A percentile compares a stretch with the other conserved stretches of the same genome.
These are phyloP conservation scores for Gymnopithys bicolor DNA, from an alignment of 2,797 vertebrate genomes.

Conservation along the genomic window DNA sequence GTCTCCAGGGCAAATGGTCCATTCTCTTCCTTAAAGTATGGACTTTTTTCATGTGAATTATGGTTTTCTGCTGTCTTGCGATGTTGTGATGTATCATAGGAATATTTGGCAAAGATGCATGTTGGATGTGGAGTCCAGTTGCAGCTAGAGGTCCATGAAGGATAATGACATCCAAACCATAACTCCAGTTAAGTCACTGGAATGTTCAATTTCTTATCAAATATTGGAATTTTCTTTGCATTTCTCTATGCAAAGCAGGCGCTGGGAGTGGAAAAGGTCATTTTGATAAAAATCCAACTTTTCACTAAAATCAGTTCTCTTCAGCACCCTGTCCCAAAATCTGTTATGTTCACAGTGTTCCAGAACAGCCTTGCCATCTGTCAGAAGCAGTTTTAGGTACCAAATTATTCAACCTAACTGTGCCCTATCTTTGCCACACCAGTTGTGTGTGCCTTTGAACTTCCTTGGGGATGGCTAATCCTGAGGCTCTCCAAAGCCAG, in stretches of 20 bases:
- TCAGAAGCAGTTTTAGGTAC: constrained; percentile 59
- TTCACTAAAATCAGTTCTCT: constrained; percentile 54
- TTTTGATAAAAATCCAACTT: constrained; percentile 53
- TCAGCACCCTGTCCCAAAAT: constrained; percentile 55
- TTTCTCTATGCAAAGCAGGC: constrained; percentile 37
- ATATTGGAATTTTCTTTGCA: background rate
- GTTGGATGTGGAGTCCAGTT: background rate
- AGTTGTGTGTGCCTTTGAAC: background rate
- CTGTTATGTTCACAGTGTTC: constrained; percentile 54
- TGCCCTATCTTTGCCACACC: background rate
- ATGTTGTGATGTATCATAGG: background rate
- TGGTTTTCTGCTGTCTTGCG: background rate
- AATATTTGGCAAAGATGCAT: background rate
- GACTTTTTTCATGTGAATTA: background rate
- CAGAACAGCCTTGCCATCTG: constrained; percentile 46
- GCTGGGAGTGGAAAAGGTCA: constrained; percentile 39
- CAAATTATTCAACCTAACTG: constrained; percentile 48
- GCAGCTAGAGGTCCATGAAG: background rate
- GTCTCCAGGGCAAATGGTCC: background rate
- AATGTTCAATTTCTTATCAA: background rate
- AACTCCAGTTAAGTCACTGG: background rate
- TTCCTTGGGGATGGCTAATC: background rate
- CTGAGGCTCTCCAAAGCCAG: background rate
- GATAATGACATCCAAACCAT: background rate
- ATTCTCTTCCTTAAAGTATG: background rate